These are phyloP conservation scores for Paracentrotus lividus DNA, from an alignment of 53 echinoderm and acorn worm species.

Conservation along the genomic window DNA sequence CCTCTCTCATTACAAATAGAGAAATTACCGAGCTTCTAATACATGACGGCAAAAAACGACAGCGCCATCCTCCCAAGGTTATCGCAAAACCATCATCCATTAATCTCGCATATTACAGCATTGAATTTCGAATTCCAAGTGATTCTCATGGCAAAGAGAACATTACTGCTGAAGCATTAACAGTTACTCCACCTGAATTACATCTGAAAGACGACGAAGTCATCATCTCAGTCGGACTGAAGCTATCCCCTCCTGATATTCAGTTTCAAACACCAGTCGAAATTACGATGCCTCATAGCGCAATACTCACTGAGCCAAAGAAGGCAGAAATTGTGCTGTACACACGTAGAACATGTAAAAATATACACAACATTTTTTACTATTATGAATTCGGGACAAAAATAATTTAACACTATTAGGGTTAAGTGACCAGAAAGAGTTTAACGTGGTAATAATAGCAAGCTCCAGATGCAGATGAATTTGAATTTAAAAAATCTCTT, in stretches of 20 bases:
- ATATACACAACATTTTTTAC: background rate
- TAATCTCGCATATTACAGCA: background rate
- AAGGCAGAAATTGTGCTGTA: conserved; percentile 5
- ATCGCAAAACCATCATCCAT: background rate
- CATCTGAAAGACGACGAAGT: background rate
- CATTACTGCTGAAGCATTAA: background rate
- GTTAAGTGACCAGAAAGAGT: no score
- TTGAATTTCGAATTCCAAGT: background rate
- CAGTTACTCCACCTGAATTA: background rate
- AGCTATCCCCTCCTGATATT: background rate
- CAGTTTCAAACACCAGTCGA: background rate
- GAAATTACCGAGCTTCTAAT: background rate
- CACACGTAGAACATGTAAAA: background rate
- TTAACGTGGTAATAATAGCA: no score
- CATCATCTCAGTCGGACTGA: background rate
- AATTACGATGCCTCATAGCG: background rate
- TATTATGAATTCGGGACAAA: no score
- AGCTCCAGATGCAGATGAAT: no score
- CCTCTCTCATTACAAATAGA: background rate
- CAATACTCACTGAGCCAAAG: background rate
- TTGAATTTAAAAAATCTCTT: no score
- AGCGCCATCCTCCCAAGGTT: background rate
- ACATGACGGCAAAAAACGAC: background rate
- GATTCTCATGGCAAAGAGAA: background rate
- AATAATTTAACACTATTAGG: no score